Base-by-base conservation (phyloP, 2,888 invertebrate genomes). In the Parapristionchus giblindavisi region DNA sequence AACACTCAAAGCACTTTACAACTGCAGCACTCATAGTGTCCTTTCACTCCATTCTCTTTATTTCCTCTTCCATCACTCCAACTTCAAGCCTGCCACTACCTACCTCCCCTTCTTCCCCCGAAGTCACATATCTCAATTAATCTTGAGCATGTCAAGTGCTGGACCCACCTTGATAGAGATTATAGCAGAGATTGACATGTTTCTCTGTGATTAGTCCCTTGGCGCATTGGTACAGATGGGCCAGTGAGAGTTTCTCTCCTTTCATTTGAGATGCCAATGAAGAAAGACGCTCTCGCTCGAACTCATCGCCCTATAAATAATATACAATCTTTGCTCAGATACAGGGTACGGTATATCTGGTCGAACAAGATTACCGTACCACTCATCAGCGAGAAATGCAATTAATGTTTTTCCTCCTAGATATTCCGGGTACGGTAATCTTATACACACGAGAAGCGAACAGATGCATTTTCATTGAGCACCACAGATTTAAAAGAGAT, bases 161-260 rank as follows among this genome's bases (percentile, higher is more conserved):
- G 43, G 14, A 17, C 60, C 48, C 17, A 73, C 73, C 73, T 21
- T 73, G 73, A 24, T 73, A 73, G 1, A 73, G 51, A n/a, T 73
- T 73, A 36, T 73, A 73, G 60, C 83, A 83, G 58, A 81, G 79
- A 3, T 79, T 76, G 38, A 76, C 76, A 56, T 83, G 83, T 32
- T 78, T 79, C 11, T 75, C 77, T 1, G 83, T 81, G 6, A 80
- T 75, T 3, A 83, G 54, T 0, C 77, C 73, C 56, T 83, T 83
- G 29, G 83, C 81, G 56, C 76, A 76, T 70, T 83, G 83, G 63
- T 81, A 83, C 24, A 78, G 75, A 74, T 83, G 83, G 29, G 81
- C 80, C 32, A 79, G 71, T 21, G 79, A 79, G 32, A 81, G 78
- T n/a, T 79, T 80, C 54, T 77, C 58, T 32, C 83, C 83, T 38